These are phyloP conservation scores for Burhinus bistriatus DNA, from an alignment of 2,113 vertebrate species.

Conservation along the genomic window DNA sequence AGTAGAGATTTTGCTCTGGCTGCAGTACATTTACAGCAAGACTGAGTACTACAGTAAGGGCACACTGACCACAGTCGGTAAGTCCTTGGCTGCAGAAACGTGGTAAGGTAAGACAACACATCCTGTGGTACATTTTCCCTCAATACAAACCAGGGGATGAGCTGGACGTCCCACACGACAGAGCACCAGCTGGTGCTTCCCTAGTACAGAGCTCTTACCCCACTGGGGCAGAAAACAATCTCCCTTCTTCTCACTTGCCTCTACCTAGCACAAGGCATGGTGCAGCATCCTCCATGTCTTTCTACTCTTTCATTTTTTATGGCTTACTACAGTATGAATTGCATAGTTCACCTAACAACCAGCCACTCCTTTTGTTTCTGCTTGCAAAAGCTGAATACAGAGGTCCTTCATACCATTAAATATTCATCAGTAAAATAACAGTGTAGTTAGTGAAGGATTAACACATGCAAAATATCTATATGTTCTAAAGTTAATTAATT, in stretches of 20 bases:
- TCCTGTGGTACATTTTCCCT: neutral
- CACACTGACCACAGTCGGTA: neutral
- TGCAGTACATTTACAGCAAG: neutral
- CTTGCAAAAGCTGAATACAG: neutral
- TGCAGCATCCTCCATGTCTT: neutral
- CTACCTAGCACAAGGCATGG: neutral
- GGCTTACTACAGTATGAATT: neutral
- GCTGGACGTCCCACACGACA: neutral
- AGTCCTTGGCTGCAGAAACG: neutral
- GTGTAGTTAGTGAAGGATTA: conserved; percentile 5
- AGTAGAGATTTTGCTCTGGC: neutral
- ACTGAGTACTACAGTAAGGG: neutral
- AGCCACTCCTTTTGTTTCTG: neutral
- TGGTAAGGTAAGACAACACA: neutral
- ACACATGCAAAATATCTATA: conserved; percentile 4
- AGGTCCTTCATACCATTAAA: neutral
- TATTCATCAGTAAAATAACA: neutral
- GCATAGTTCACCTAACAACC: neutral
- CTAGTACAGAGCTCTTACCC: neutral
- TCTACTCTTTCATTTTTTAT: neutral
- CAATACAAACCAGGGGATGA: neutral
- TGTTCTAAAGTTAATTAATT: conserved; percentile 35
- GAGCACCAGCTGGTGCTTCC: neutral
- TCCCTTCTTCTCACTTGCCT: neutral
- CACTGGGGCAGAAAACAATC: neutral